These are phyloP conservation scores for Epistrophe grossulariae DNA, from an alignment of 2,888 invertebrate species.

Conservation along the genomic window DNA sequence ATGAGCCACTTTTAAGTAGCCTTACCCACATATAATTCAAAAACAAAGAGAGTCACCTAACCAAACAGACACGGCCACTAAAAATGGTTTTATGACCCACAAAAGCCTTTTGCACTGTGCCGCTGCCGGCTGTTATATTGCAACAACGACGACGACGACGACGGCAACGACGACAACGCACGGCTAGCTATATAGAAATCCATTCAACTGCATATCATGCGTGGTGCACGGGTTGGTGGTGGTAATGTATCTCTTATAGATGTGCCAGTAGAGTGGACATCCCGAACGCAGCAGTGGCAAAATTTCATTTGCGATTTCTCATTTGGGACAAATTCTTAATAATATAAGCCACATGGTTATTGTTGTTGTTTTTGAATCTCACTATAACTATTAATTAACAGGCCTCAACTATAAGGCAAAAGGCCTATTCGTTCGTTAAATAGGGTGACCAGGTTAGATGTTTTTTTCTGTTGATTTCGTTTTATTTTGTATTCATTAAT, in stretches of 20 bases:
- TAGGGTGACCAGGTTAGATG: not conserved
- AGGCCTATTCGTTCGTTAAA: slow-evolving; percentile 29
- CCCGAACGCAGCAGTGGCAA: slow-evolving; percentile 60
- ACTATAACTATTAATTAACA: slow-evolving; percentile 66
- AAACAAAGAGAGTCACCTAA: slow-evolving; percentile 43
- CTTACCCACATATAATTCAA: slow-evolving; percentile 50
- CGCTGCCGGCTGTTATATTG: not conserved
- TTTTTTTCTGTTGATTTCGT: too few species aligned
- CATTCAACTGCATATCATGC: slow-evolving; percentile 22
- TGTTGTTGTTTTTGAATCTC: not conserved
- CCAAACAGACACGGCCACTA: slow-evolving; percentile 10
- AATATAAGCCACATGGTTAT: slow-evolving; percentile 19
- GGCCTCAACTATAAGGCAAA: slow-evolving; percentile 17
- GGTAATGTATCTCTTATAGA: slow-evolving; percentile 45
- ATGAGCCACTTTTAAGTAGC: slow-evolving; percentile 42
- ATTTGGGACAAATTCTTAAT: slow-evolving; percentile 65
- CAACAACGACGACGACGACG: not conserved
- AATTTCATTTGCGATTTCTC: slow-evolving; percentile 72
- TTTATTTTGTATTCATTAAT: too few species aligned
- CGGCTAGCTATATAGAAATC: slow-evolving; percentile 40
- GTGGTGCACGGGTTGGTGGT: not conserved
- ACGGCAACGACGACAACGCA: not conserved
- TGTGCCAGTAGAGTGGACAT: slow-evolving; percentile 51
- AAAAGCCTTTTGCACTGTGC: slow-evolving; percentile 36
- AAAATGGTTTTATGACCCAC: slow-evolving; percentile 67